Conservation (phyloP, 2,888 invertebrate genomes). For the Netelia fuscicornis region DNA sequence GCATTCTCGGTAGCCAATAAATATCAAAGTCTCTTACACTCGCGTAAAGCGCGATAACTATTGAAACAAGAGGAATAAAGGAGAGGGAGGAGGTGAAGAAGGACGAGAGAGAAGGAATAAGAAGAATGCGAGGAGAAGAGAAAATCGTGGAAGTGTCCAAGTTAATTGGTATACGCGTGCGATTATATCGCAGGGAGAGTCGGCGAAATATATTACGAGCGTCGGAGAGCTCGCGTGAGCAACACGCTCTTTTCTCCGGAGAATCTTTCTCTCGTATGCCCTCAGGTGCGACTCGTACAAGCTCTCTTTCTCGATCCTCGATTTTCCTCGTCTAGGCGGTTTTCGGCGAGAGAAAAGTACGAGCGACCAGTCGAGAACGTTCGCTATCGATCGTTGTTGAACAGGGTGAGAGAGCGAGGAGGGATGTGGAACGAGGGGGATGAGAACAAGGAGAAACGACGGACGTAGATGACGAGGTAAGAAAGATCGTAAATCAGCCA, state of each 20-base stretch:
- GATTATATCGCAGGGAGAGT: slow-evolving; percentile 74
- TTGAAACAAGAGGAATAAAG: slow-evolving; percentile 15
- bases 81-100: slow-evolving; percentile 1
- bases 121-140: slow-evolving; percentile 12
- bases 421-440: slow-evolving; percentile 16
- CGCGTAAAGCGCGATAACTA: slow-evolving; percentile 54
- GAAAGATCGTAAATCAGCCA: slow-evolving; percentile 65
- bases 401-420: slow-evolving; percentile 34
- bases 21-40: slow-evolving; percentile 57
- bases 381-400: slow-evolving; percentile 51
- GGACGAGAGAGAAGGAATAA: not conserved
- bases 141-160: slow-evolving; percentile 70
- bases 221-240: slow-evolving; percentile 66
- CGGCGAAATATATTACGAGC: slow-evolving; percentile 71
- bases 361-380: not conserved
- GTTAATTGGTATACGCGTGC: slow-evolving; percentile 78
- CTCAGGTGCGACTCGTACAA: slow-evolving; percentile 50
- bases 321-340: slow-evolving; percentile 7
- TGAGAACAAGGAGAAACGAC: not conserved
- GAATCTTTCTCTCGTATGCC: slow-evolving; percentile 7
- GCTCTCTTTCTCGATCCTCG: not conserved
- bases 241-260: slow-evolving; percentile 18
- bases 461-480: slow-evolving; percentile 35
- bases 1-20: slow-evolving; percentile 62
- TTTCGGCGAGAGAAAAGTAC: not conserved